Base-by-base conservation (phyloP, 1,140 invertebrate species). In the Philaenus spumarius region DNA sequence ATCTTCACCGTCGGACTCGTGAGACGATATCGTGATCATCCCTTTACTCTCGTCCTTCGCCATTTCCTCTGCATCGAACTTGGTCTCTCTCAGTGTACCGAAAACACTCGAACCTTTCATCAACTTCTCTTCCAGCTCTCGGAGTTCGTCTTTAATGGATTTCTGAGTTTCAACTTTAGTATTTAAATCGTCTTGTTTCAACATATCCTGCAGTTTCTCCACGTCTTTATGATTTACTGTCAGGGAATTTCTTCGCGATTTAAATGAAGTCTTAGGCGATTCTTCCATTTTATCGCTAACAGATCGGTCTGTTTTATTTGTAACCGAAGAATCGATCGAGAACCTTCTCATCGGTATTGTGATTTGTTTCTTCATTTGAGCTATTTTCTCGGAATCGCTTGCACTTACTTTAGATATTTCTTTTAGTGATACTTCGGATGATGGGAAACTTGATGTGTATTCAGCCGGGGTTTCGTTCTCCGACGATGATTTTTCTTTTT, bases 131-230 rank as follows among this genome's bases (percentile, higher is more conserved):
- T 59, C 48, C 19, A 59, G 35, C 24, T 43, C 35, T 50, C 17
- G 55, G 12, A 58, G 30, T 51, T 58, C 56, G 19, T 50, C 43
- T 30, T 39, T 26, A 17, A 56, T 56, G 4, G 54, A 56, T n/a
- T 51, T 51, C 14, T 51, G 48, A 22, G 23, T 51, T 20, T 51
- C 48, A 12, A 51, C 12, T 51, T 51, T 51, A n/a, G 48, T 30
- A 35, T 23, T 20, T 7, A 51, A 6, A 35, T 20, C 30, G 6
- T 51, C 48, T 51, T 51, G 48, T 4, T 30, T n/a, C 2, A 51
- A 11, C 14, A 19, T 30, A 4, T 47, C 22, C 4, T 47, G 12
- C 14, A 47, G 4, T 14, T 15, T n/a, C 15, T 34, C 48, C 23
- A 20, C 2, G 15, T 34, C 26, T 51, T n/a, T 34, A 15, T n/a